phyloP scores from a whole-genome alignment of 2,888 invertebrate genomes.

The Nomada lathburiana region DNA sequence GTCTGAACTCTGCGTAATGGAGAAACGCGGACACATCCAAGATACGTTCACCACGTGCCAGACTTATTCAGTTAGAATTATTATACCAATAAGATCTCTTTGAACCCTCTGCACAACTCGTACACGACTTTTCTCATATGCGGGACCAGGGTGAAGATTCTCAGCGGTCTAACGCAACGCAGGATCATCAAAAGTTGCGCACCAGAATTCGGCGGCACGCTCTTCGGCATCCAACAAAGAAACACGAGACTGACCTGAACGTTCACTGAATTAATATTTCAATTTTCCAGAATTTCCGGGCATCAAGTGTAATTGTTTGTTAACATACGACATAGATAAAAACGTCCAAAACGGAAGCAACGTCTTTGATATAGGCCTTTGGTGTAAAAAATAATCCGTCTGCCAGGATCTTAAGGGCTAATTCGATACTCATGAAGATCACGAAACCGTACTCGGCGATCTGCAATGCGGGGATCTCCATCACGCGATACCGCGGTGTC shows the following conservation, averaged over 20 bases:
- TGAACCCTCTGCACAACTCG: constrained; percentile 98
- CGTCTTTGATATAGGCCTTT: constrained; percentile 98
- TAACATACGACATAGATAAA: constrained; percentile 96
- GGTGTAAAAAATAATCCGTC: constrained; percentile 99
- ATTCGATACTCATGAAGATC: constrained; percentile 98
- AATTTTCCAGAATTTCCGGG: not conserved
- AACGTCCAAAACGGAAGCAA: constrained; percentile 97
- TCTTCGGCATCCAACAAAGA: constrained; percentile 97
- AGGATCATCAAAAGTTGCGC: constrained; percentile 98
- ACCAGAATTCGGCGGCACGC: constrained; percentile 96
- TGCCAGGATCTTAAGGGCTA: constrained; percentile 97
- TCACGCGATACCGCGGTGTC: constrained; percentile 96
- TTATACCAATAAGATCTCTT: constrained; percentile 96
- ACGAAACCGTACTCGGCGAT: constrained; percentile 99
- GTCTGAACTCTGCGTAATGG: constrained; percentile 41
- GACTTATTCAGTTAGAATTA: constrained; percentile 19
- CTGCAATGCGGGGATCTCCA: constrained; percentile 97
- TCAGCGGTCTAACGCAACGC: constrained; percentile 96
- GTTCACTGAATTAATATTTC: constrained; percentile 39
- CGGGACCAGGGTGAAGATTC: constrained; percentile 99
- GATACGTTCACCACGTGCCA: not conserved
- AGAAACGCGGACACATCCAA: not conserved
- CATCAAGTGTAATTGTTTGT: not conserved
- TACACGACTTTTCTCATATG: constrained; percentile 99
- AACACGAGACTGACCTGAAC: constrained; percentile 96